A percentile compares a stretch with the other conserved stretches of the same genome.
Conservation (phyloP, 2,797 vertebrate species). For the Melanotaenia parkinsoni region DNA sequence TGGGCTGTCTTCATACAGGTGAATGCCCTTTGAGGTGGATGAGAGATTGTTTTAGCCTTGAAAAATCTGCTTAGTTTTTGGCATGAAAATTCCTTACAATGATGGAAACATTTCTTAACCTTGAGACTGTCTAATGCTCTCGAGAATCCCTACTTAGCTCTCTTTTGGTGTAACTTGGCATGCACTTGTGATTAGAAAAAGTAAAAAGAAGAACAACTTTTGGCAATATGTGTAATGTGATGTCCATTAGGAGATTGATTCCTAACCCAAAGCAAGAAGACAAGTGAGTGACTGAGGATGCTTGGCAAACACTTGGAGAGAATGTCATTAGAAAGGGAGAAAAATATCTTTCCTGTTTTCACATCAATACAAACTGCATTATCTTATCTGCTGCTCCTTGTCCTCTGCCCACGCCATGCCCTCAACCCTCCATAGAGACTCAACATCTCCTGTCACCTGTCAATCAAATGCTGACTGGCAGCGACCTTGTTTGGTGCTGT, state of each 20-base stretch:
- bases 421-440: slow-evolving; percentile 42
- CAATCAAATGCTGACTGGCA: slow-evolving; percentile 75
- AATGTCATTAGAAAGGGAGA: slow-evolving; percentile 44
- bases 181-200: slow-evolving; percentile 51
- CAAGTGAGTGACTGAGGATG: slow-evolving; percentile 29
- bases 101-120: slow-evolving; percentile 67
- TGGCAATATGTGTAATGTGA: slow-evolving; percentile 58
- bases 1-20: slow-evolving; percentile 30
- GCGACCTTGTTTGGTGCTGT: slow-evolving; percentile 76
- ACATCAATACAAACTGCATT: slow-evolving; percentile 75
- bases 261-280: slow-evolving; percentile 43
- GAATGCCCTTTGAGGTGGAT: slow-evolving; percentile 30
- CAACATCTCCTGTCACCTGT: slow-evolving; percentile 77
- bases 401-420: slow-evolving; percentile 23
- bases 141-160: slow-evolving; percentile 57
- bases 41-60: slow-evolving; percentile 33
- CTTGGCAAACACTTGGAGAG: slow-evolving; percentile 5
- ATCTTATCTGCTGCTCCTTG: slow-evolving; percentile 51
- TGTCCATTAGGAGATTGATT: slow-evolving; percentile 77
- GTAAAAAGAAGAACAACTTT: slow-evolving; percentile 61
- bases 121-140: slow-evolving; percentile 52
- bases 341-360: slow-evolving; percentile 59
- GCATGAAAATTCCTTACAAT: slow-evolving; percentile 51
- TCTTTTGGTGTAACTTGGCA: slow-evolving; percentile 67
- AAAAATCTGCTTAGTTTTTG: slow-evolving; percentile 50